Base-by-base conservation (phyloP, 2,888 invertebrate genomes). In the Yponomeuta sedellus region DNA sequence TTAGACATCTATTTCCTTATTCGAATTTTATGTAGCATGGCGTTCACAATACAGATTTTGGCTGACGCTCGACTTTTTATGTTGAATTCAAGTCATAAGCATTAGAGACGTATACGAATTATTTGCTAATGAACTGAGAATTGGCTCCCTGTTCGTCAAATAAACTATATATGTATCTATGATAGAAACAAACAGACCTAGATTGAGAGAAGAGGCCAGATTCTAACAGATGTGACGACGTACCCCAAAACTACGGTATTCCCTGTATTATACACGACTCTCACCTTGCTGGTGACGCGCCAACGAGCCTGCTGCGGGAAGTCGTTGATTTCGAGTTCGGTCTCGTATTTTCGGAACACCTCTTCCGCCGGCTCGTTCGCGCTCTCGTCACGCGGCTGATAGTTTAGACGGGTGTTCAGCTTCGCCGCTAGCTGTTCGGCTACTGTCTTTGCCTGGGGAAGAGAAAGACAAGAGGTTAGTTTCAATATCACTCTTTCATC, bases 261-360 rank as follows among this genome's bases (percentile, higher is more conserved):
- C 12, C 12, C 10, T 10, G 10, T 5, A 12, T 57, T n/a, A 57
- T 12, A 4, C 3, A 3, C 4, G 16, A 22, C 5, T n/a, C 58
- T 25, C 78, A 95, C 95, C 93, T 98, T 98, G 71, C 97, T 98
- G 6, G 99, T 99, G 67, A 99, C 98, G 72, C 98, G 94, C 98
- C 98, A 99, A 68, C 99, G 93, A 0, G 99, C 99, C 82, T 99
- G 99, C 78, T 99, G 99, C 39, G 99, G 99, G 91, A 99, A 99
- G 86, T 99, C 99, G 81, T 99, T 99, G 79, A 99, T 99, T 90
- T 99, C 99, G 73, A 99, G 92, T 82, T 99, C 99, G 74, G 99
- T 99, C 85, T 99, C 99, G 84, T 98, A 99, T 78, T 98, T 97
- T 69, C 96, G 93, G 92, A 97, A 97, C 75, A 94, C 93, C 71